These are phyloP conservation scores for Garrulus glandarius DNA, from an alignment of 2,797 vertebrate genomes.

Conservation along the genomic window DNA sequence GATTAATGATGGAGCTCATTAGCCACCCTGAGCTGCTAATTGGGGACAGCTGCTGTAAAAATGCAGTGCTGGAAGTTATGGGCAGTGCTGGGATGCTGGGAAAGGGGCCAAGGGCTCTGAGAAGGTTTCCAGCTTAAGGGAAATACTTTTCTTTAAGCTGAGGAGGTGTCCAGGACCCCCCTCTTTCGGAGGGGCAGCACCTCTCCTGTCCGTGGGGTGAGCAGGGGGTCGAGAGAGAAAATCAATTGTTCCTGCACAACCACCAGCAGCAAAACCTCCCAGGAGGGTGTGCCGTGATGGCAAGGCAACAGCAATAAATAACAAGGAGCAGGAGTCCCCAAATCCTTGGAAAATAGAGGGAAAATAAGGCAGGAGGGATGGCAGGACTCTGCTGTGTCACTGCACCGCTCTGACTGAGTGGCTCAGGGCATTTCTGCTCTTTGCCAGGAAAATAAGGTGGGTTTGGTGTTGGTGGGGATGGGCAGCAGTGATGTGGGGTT, in stretches of 20 bases:
- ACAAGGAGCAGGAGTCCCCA: neutral
- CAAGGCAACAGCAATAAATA: neutral
- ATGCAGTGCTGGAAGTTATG: neutral
- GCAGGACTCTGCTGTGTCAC: neutral
- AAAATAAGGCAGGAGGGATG: neutral
- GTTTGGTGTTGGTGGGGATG: fast-evolving
- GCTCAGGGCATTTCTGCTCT: neutral
- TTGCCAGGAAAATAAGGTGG: too few species aligned
- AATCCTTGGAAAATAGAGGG: neutral
- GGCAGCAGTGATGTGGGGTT: neutral
- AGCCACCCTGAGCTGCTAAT: neutral
- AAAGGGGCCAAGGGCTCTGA: neutral
- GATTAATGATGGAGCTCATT: neutral
- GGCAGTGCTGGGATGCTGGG: neutral
- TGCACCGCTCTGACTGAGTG: neutral
- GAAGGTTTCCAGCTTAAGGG: neutral
- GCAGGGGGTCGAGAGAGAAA: neutral
- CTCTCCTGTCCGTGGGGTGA: fast-evolving
- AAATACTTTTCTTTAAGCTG: neutral
- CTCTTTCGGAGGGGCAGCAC: neutral
- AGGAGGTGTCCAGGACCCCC: fast-evolving
- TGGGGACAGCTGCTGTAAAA: neutral
- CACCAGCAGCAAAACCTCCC: neutral
- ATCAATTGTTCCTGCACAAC: neutral
- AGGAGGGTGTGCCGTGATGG: neutral